A percentile compares a stretch with the other conserved stretches of the same genome.
Evolutionary conservation across 37 sponge, comb jelly and placozoan species (phyloP).

Genomic region (Cliona cf. orientalis): DNA sequence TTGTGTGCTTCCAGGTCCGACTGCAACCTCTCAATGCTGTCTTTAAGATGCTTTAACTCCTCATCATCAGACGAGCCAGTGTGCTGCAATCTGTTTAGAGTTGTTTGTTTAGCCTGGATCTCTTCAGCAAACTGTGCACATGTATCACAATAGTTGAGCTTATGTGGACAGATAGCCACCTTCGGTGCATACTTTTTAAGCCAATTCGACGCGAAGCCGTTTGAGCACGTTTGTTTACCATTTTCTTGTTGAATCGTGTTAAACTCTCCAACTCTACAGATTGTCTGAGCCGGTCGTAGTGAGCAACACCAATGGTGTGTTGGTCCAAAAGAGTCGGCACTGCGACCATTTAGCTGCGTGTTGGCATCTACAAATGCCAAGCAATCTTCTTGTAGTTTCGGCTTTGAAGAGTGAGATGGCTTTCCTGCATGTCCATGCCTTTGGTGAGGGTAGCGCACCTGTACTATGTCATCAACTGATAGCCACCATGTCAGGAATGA

Average conservation of each 20-base stretch:
- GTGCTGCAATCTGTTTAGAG: neutral
- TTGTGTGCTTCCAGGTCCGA: neutral
- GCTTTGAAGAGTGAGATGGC: too few species aligned
- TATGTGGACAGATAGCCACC: neutral
- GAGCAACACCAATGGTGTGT: too few species aligned
- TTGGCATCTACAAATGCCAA: too few species aligned
- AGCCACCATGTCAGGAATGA: too few species aligned
- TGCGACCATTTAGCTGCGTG: too few species aligned
- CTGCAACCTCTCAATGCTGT: neutral
- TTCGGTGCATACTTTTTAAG: neutral
- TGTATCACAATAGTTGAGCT: neutral
- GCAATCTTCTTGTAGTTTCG: too few species aligned
- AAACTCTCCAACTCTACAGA: neutral
- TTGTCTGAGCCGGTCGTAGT: too few species aligned
- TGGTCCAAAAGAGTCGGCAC: too few species aligned
- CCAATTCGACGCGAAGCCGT: neutral
- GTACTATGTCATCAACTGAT: too few species aligned
- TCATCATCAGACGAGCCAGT: neutral
- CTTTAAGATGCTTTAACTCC: neutral
- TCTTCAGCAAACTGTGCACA: neutral
- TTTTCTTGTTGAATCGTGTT: neutral
- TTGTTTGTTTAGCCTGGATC: too few species aligned
- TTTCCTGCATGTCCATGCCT: too few species aligned
- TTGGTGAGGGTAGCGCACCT: too few species aligned
- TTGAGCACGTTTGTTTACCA: neutral